Percentiles rank a stretch among this genome's conserved stretches.
phyloP scores from a whole-genome alignment of 35 echinoderm and acorn worm species.

The Stichopus chloronotus region DNA sequence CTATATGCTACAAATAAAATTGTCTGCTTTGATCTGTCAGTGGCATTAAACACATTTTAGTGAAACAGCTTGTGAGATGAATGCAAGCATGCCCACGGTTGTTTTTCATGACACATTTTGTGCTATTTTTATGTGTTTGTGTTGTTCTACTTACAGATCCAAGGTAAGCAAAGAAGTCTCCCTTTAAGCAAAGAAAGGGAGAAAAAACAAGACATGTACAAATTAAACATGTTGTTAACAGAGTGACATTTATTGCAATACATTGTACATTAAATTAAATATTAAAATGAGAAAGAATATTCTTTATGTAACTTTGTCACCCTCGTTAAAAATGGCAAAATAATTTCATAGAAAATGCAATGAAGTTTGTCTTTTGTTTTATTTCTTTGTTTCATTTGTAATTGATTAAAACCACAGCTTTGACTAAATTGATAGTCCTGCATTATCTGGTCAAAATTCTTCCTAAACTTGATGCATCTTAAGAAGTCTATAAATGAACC shows the following conservation, averaged over 20 bases:
- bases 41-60: too few relatives aligned
- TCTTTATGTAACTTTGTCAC: conserved; percentile 35
- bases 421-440: too few relatives aligned
- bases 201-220: not conserved
- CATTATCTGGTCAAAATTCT: too few relatives aligned
- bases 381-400: not conserved
- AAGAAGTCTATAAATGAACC: too few relatives aligned
- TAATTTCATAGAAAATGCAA: conserved; percentile 42
- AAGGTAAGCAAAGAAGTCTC: not conserved
- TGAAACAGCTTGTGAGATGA: too few relatives aligned
- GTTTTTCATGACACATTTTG: too few relatives aligned
- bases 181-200: not conserved
- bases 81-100: too few relatives aligned
- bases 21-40: too few relatives aligned
- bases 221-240: not conserved
- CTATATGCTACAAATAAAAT: too few relatives aligned
- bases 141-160: not conserved
- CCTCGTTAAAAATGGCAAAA: conserved; percentile 27
- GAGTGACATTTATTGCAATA: conserved; percentile 32
- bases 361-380: not conserved
- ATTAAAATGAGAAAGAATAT: not conserved
- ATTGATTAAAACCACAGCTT: too few relatives aligned
- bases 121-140: not conserved
- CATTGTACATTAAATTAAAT: conserved; percentile 35
- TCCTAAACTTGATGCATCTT: too few relatives aligned